Evolutionary conservation across 2,888 invertebrate genomes (phyloP).

Genomic region (Acleris sparsana): DNA sequence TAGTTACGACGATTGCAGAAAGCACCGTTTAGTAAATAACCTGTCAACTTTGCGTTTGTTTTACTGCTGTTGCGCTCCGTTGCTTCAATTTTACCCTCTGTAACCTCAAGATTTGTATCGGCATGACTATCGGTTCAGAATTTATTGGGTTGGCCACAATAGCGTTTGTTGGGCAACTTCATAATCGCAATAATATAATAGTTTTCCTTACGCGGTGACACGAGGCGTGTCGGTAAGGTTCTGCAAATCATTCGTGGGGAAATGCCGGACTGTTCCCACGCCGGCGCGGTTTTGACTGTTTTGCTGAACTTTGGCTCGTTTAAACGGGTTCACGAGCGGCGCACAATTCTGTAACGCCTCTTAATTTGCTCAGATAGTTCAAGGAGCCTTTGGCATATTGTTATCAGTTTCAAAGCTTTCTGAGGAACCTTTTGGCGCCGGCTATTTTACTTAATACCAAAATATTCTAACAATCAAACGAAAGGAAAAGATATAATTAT

Average conservation of each 20-base stretch:
- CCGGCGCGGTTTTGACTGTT: slow-evolving; percentile 28
- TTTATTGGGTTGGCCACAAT: slow-evolving; percentile 31
- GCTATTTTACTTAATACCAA: not conserved
- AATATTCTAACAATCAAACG: not conserved
- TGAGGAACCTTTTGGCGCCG: not conserved
- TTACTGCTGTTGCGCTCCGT: slow-evolving; percentile 3
- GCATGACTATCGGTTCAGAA: slow-evolving; percentile 25
- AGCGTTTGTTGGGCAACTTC: slow-evolving; percentile 32
- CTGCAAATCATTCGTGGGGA: slow-evolving; percentile 34
- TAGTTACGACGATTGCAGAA: not conserved
- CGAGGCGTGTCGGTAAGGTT: slow-evolving; percentile 34
- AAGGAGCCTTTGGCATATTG: slow-evolving; percentile 30
- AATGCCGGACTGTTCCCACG: slow-evolving; percentile 38
- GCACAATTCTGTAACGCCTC: slow-evolving; percentile 14
- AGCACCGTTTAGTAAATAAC: not conserved
- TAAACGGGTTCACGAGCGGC: slow-evolving; percentile 17
- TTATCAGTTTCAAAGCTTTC: not conserved
- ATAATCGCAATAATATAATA: slow-evolving; percentile 38
- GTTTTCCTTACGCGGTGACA: slow-evolving; percentile 40
- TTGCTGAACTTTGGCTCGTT: slow-evolving; percentile 29
- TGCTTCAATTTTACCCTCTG: slow-evolving; percentile 22
- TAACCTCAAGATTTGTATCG: slow-evolving; percentile 31
- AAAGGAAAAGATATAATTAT: too few relatives aligned
- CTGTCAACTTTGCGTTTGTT: not conserved
- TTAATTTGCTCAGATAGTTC: slow-evolving; percentile 34